phyloP scores from a whole-genome alignment of 2,797 vertebrate species.

The Sarcoramphus papa region DNA sequence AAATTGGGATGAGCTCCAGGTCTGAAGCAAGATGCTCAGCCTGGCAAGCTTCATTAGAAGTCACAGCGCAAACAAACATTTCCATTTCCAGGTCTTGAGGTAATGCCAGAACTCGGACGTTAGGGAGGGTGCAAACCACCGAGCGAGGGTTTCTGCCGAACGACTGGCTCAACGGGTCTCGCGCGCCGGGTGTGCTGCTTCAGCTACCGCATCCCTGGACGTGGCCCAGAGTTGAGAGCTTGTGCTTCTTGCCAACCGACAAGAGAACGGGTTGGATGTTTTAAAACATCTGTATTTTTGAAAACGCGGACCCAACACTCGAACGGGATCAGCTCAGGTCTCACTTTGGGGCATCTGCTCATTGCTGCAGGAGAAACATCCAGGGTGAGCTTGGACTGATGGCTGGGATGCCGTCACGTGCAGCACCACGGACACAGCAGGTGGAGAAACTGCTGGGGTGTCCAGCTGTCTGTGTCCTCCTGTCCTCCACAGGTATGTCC shows the following conservation, averaged over 20 bases:
- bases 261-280: background rate
- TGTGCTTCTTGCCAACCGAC: background rate
- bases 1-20: background rate
- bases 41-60: background rate
- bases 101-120: background rate
- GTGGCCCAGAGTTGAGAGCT: background rate
- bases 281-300: background rate
- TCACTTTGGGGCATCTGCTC: background rate
- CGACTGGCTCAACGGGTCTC: accelerated
- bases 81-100: background rate
- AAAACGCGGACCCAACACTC: accelerated
- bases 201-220: background rate
- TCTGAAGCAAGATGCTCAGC: background rate
- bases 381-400: background rate
- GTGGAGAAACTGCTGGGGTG: background rate
- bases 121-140: background rate
- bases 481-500: background rate
- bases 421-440: background rate
- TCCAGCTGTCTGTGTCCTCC: background rate
- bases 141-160: background rate
- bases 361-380: background rate
- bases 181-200: accelerated
- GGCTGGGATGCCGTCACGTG: accelerated
- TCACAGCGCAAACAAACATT: background rate
- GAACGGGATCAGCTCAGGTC: background rate